phyloP scores from a whole-genome alignment of 2,797 vertebrate species.

The Sebastolobus altivelis region DNA sequence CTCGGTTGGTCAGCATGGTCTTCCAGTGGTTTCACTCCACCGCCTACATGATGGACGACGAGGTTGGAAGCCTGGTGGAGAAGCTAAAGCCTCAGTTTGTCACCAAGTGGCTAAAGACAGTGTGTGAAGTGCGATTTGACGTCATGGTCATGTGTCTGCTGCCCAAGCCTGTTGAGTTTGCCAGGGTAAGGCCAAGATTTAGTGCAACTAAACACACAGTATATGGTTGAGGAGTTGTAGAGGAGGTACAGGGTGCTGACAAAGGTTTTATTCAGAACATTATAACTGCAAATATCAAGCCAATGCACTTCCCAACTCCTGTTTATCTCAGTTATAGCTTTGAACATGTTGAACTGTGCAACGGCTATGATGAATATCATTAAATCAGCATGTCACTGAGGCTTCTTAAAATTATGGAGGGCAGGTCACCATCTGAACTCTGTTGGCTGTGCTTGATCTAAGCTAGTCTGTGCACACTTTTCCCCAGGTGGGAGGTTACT shows the following conservation, averaged over 20 bases:
- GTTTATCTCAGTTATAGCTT: neutral
- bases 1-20: slow-evolving; percentile 98
- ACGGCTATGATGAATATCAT: neutral
- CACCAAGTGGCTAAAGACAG: slow-evolving; percentile 98
- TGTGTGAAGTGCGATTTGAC: slow-evolving; percentile 97
- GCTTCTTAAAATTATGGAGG: neutral
- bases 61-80: slow-evolving; percentile 98
- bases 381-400: neutral
- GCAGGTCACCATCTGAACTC: slow-evolving; percentile 11
- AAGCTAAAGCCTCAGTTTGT: slow-evolving; percentile 99
- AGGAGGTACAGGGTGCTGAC: neutral
- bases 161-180: slow-evolving; percentile 98
- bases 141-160: slow-evolving; percentile 99
- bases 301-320: neutral
- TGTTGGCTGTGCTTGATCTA: slow-evolving; percentile 3
- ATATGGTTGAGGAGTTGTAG: neutral
- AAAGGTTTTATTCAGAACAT: neutral
- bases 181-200: slow-evolving; percentile 87
- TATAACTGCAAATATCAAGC: neutral
- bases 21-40: slow-evolving; percentile 99
- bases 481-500: slow-evolving; percentile 96
- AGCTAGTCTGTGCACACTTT: neutral
- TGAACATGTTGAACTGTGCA: neutral
- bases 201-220: neutral
- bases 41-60: slow-evolving; percentile 99